phyloP scores from a whole-genome alignment of 1,140 invertebrate species.

The Lepidotrigona ventralis region DNA sequence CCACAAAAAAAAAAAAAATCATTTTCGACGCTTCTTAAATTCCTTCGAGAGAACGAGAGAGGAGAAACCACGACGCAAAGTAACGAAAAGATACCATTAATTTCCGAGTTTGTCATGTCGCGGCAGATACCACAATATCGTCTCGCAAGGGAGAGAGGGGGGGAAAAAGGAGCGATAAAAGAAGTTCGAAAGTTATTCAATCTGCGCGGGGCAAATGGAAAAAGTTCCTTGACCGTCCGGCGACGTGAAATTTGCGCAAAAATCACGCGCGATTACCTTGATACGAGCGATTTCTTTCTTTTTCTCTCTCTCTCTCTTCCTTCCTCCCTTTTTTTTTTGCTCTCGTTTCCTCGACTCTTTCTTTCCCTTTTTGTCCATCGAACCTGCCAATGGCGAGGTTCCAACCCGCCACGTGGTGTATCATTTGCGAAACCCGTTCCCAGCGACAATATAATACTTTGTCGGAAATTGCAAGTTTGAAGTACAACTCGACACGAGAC shows the following conservation, averaged over 20 bases:
- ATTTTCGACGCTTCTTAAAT: not conserved
- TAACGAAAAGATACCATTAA: conserved; percentile 41
- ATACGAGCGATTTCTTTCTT: not conserved
- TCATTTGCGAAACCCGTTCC: not conserved
- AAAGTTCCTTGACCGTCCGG: conserved; percentile 35
- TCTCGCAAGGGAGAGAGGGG: not conserved
- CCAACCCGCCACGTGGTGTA: not conserved
- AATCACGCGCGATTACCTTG: conserved; percentile 16
- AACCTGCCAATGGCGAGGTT: too few species aligned
- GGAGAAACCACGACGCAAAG: conserved; percentile 3
- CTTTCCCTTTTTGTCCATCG: not conserved
- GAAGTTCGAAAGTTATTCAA: conserved; percentile 52
- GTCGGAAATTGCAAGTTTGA: not conserved
- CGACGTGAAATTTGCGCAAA: conserved; percentile 35
- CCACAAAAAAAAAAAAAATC: too few species aligned
- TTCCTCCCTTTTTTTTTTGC: too few species aligned
- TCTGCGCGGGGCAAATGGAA: conserved; percentile 43
- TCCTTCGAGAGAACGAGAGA: not conserved
- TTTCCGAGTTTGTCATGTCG: conserved; percentile 40
- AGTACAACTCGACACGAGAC: not conserved
- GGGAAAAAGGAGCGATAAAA: conserved; percentile 18
- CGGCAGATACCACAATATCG: conserved; percentile 38
- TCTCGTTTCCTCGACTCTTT: not conserved
- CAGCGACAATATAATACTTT: not conserved
- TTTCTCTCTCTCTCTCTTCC: not conserved